Evolutionary conservation across 2,888 invertebrate species (phyloP), one percentile per base, ranked within the genome.

Genomic region (Leptopilina syphax): DNA sequence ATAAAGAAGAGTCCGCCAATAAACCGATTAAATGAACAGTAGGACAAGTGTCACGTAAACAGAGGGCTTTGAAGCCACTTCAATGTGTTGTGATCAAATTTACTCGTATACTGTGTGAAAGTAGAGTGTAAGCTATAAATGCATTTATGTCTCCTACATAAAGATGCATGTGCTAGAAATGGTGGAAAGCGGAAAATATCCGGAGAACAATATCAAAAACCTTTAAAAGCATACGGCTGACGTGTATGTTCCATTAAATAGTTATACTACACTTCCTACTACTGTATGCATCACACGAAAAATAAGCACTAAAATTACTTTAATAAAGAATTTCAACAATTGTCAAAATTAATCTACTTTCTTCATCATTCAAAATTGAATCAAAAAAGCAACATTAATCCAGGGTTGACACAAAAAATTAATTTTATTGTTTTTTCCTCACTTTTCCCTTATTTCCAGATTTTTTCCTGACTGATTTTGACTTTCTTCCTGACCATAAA

Each of bases 121-220:
- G 54, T 63, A 63, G 63, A 63, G 63, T 63, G 63, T 63, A 27
- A 7, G 54, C 50, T 70, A 13, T 70, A 70, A 54, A 70, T 70
- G 54, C 54, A 70, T 70, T 70, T 70, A 70, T 70, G 70, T 70
- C 54, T n/a, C 50, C 70, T 54, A 57, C 34, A 34, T 27, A 27
- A 70, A 70, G 54, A 57, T 70, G 27, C 70, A 57, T 70, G 34
- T 27, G 13, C 24, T 27, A 27, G 54, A 27, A 13, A 41, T 34
- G 34, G 70, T 27, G 50, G 70, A n/a, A 54, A 57, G 54, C 27
- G 24, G 70, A 54, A 70, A 57, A 70, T 70, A 57, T 54, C 70
- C 27, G n/a, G 54, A 27, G 54, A 70, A 54, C 70, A 70, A 70
- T 70, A 70, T 70, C 70, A 57, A 34, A 50, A 70, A 70, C 54